Evolutionary conservation across 1,140 invertebrate species (phyloP), one percentile per base, ranked within the genome.

Genomic region (Pteromalus puparum): DNA sequence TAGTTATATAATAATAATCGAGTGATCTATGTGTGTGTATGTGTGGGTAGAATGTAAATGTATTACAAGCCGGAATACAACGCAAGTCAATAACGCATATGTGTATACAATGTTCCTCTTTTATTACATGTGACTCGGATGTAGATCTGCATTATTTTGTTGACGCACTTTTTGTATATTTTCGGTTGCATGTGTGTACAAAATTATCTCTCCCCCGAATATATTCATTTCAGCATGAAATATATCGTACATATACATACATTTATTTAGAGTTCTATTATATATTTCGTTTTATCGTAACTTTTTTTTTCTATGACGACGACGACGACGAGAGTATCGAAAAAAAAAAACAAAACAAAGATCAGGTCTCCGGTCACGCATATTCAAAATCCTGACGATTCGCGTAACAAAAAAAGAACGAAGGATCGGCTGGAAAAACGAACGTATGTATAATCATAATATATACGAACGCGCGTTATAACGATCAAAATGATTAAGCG

Each of bases 281-380:
- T 10, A 42, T 42, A 9, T 9, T 34, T 61, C 53, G 67, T 6
- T 34, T 34, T n/a, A 74, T 81, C 26, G 30, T 65, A 81, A 73
- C 28, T 82, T 82, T 70, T 74, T 74, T 24, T 67, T 42, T 42
- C 10, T 42, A 1, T 42, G 48, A 82, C 28, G 70, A 74, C 38
- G 38, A 38, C 73, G 21, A 75, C 48, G 70, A 73, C 21, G 70
- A 82, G 24, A 61, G 38, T 83, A 30, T 77, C 46, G 28, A 76
- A 68, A 70, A 77, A 76, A 7, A 61, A 38, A 46, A 76, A 76
- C 48, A 70, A 77, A 76, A 7, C 74, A 38, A 46, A 76, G 24
- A n/a, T 46, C 26, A 9, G 21, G 6, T 67, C 73, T 46, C 30
- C 15, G 28, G 68, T 30, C 15, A 30, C 24, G 42, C 53, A 6